Evolutionary conservation across 1,140 invertebrate genomes (phyloP), one percentile per base, ranked within the genome.

Genomic region (Drosophila miranda): DNA sequence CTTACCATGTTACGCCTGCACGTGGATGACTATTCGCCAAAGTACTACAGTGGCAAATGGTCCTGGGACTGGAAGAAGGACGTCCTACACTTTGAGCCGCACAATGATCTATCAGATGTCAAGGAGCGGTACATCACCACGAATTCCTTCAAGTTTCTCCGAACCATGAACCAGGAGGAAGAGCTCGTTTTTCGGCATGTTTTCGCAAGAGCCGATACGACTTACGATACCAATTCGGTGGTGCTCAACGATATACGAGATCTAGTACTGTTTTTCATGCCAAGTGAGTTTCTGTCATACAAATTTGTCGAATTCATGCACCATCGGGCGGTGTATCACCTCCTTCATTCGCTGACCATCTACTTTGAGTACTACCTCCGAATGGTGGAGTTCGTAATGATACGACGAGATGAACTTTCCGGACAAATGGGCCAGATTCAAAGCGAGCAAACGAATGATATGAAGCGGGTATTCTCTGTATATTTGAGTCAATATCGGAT

Each of bases 341-440:
- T 90, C 7, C 8, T 89, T 0, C 83, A 89, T 42, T 68, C 89
- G 0, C 51, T 90, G 1, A 66, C 89, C 38, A 90, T 90, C 6
- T 90, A 90, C 59, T 90, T 90, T 19, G 89, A 90, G 51, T 78
- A 90, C 54, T 90, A 72, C 38, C 19, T 90, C 6, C 86, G 79
- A 3, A 23, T 90, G 45, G 83, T 89, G 0, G 89, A 90, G 42
- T 90, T 80, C n/a, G 60, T 90, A 6, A 42, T 90, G 13, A 89
- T 90, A 14, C 80, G 87, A 0, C 69, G 87, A 0, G 89, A 90
- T 44, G 89, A 90, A 26, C 51, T 87, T 1, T 14, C 53, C 0
- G 80, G 77, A 2, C 38, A 72, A 2, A 67, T 69, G 50, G 64
- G 44, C 1, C 86, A 86, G 34, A 74, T 80, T 7, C 89, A 89